Percentiles rank a stretch among this genome's conserved stretches.
Conservation (phyloP, 2,797 vertebrate species). For the Pterois miles region DNA sequence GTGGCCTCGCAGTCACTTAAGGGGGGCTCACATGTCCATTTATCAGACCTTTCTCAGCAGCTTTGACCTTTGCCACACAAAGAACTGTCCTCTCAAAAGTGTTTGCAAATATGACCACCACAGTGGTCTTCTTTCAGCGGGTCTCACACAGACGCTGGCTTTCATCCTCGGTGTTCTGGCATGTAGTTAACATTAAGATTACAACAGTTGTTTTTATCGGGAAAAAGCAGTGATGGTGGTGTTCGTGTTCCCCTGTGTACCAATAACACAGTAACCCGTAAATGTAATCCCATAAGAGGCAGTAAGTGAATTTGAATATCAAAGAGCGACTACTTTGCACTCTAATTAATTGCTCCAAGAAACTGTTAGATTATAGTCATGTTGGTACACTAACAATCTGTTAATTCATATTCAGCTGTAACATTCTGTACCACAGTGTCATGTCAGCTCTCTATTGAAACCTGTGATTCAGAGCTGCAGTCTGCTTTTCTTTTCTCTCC, state of each 20-base stretch:
- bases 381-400: background rate
- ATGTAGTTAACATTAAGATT: background rate
- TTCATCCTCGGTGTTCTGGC: conserved; percentile 3
- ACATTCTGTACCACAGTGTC: conserved; percentile 21
- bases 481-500: conserved; percentile 36
- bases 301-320: background rate
- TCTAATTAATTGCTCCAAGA: background rate
- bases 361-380: background rate
- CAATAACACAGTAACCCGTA: background rate
- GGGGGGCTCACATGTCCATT: conserved; percentile 60
- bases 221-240: background rate
- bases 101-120: conserved; percentile 48
- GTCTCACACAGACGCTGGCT: conserved; percentile 7
- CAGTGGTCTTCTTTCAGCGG: conserved; percentile 13
- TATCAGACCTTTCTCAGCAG: conserved; percentile 49
- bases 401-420: conserved; percentile 7
- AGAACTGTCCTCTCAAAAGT: conserved; percentile 23
- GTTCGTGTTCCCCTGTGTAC: background rate
- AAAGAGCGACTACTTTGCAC: background rate
- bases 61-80: conserved; percentile 44
- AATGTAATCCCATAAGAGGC: background rate
- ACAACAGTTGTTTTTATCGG: background rate
- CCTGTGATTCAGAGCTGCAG: conserved; percentile 40
- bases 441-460: conserved; percentile 46
- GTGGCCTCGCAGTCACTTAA: conserved; percentile 59